Evolutionary conservation across 30 jellyfish, hydroid and myxozoan genomes (phyloP).

Genomic region (Cassiopea andromeda): DNA sequence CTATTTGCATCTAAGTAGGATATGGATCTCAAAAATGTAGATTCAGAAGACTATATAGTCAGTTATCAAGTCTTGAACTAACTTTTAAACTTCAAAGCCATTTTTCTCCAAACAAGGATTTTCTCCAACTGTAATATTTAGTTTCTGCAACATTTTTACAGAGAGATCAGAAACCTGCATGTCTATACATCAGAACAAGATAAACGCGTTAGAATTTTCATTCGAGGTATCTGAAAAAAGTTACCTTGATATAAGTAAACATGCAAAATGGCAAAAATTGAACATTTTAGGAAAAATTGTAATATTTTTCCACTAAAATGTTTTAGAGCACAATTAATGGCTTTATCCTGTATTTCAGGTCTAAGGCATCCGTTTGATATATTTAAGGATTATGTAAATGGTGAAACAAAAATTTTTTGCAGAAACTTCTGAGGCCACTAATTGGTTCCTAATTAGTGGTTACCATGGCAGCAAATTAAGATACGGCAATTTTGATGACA

Average conservation of each 20-base stretch:
- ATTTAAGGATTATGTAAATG: too few species aligned
- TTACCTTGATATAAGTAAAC: background rate
- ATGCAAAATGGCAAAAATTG: background rate
- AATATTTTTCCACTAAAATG: background rate
- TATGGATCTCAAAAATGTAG: background rate
- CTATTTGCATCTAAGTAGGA: background rate
- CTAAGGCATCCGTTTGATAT: too few species aligned
- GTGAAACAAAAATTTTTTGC: too few species aligned
- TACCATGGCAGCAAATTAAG: too few species aligned
- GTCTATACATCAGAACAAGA: background rate
- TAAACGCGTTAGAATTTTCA: background rate
- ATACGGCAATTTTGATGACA: too few species aligned
- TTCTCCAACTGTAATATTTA: background rate
- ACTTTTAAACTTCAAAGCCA: background rate
- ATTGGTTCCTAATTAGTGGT: too few species aligned
- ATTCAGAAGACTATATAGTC: background rate
- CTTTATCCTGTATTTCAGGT: too few species aligned
- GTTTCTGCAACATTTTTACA: background rate
- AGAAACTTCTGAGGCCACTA: too few species aligned
- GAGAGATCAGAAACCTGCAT: background rate
- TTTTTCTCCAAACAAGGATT: background rate
- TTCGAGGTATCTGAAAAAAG: background rate
- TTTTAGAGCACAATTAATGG: too few species aligned
- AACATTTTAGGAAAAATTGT: background rate
- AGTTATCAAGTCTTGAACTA: background rate